phyloP scores from a whole-genome alignment of 2,113 vertebrate species.

The Anser cygnoides region DNA sequence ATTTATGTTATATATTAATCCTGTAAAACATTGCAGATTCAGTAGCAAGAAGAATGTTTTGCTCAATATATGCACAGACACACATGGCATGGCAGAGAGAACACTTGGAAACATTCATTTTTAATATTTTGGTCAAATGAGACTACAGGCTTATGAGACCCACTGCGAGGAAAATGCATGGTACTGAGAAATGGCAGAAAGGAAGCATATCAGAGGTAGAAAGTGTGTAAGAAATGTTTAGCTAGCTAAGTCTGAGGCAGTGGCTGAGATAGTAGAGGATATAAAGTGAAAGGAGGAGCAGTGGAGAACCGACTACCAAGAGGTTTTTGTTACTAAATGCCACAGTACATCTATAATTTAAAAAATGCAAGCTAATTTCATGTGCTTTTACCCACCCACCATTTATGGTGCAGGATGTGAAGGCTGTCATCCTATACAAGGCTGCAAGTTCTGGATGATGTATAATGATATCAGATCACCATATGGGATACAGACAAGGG shows the following conservation, averaged over 20 bases:
- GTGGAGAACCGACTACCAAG: background rate
- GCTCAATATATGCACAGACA: background rate
- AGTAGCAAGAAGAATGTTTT: background rate
- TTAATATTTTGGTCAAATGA: background rate
- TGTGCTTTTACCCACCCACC: background rate
- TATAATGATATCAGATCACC: background rate
- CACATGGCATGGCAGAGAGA: background rate
- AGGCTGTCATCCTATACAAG: background rate
- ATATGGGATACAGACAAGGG: background rate
- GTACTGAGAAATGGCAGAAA: background rate
- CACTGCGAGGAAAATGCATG: background rate
- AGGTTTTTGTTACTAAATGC: background rate
- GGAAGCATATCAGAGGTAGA: background rate
- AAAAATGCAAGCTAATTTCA: background rate
- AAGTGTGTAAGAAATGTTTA: background rate
- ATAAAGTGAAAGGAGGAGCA: background rate
- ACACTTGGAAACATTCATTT: background rate
- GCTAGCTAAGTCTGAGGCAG: background rate
- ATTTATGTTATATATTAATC: background rate
- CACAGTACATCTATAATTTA: background rate
- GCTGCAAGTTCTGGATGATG: background rate
- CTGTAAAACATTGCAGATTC: background rate
- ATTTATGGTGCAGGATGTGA: background rate
- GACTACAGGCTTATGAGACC: background rate
- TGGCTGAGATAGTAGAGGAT: background rate